These are phyloP conservation scores for Pseudococcus longispinus DNA, from an alignment of 2,888 invertebrate species.

Conservation along the genomic window DNA sequence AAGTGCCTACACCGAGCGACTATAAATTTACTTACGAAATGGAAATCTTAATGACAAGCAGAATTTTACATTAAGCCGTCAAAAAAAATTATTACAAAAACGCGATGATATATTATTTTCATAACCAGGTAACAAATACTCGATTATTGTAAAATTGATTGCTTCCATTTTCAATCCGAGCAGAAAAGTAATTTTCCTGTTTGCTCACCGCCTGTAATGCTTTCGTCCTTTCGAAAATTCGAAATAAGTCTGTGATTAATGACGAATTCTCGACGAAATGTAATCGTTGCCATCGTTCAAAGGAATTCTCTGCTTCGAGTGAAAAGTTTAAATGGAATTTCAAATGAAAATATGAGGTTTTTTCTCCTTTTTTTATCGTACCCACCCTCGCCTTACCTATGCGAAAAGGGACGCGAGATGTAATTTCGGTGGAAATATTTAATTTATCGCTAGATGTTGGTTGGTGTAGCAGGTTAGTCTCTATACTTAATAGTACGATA, in stretches of 20 bases:
- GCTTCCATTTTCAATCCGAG: conserved; percentile 50
- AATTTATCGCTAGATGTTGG: conserved; percentile 1
- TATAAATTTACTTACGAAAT: conserved; percentile 15
- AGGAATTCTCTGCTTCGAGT: background rate
- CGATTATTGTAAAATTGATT: conserved; percentile 49
- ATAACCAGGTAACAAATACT: conserved; percentile 54
- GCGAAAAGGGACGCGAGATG: background rate
- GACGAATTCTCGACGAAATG: conserved; percentile 48
- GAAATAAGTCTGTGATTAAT: conserved; percentile 50
- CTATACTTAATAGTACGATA: conserved; percentile 10
- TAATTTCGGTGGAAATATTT: conserved; percentile 10
- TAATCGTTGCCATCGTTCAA: conserved; percentile 51
- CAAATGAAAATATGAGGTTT: conserved; percentile 32
- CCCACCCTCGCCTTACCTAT: background rate
- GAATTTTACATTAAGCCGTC: conserved; percentile 51
- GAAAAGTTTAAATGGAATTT: conserved; percentile 42
- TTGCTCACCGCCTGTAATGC: background rate
- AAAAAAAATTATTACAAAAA: conserved; percentile 30
- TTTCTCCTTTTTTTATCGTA: background rate
- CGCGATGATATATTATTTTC: conserved; percentile 54
- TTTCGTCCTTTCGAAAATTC: conserved; percentile 28
- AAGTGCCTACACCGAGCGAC: background rate
- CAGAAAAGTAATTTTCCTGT: conserved; percentile 25
- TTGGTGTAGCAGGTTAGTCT: too few species aligned
- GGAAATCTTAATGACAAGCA: conserved; percentile 42